phyloP scores from a whole-genome alignment of 2,888 invertebrate genomes.

The Chymomyza fuscimana region DNA sequence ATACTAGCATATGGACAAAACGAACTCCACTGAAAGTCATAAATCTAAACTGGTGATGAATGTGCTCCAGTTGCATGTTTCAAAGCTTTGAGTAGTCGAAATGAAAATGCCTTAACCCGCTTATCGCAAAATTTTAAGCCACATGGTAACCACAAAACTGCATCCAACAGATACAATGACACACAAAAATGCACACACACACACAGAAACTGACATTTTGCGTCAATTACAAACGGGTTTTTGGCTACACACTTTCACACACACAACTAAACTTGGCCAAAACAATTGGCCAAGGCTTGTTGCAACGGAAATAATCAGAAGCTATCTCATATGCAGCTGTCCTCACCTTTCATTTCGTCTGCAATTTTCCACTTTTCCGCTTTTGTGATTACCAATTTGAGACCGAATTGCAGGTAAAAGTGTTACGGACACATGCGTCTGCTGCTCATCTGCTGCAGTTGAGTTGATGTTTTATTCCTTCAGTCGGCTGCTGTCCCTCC shows the following conservation, averaged over 20 bases:
- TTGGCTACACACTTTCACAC: conserved; percentile 3
- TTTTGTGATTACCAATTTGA: conserved; percentile 18
- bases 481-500: neutral
- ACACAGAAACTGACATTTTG: conserved; percentile 33
- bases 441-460: neutral
- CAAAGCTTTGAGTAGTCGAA: conserved; percentile 19
- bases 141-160: conserved; percentile 20
- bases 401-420: conserved; percentile 21
- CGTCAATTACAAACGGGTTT: conserved; percentile 47
- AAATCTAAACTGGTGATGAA: neutral
- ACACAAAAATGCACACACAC: neutral
- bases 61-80: conserved; percentile 5
- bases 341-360: neutral
- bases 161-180: neutral
- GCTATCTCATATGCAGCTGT: conserved; percentile 44
- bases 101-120: conserved; percentile 63
- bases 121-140: conserved; percentile 53
- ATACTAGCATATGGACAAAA: neutral
- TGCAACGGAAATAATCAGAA: conserved; percentile 30
- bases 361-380: conserved; percentile 40
- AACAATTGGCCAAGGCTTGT: neutral
- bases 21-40: conserved; percentile 14
- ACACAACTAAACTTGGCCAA: neutral
- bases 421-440: conserved; percentile 6
- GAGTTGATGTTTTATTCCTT: neutral